Conservation (phyloP, 2,113 vertebrate genomes). For the Porphyrio hochstetteri region DNA sequence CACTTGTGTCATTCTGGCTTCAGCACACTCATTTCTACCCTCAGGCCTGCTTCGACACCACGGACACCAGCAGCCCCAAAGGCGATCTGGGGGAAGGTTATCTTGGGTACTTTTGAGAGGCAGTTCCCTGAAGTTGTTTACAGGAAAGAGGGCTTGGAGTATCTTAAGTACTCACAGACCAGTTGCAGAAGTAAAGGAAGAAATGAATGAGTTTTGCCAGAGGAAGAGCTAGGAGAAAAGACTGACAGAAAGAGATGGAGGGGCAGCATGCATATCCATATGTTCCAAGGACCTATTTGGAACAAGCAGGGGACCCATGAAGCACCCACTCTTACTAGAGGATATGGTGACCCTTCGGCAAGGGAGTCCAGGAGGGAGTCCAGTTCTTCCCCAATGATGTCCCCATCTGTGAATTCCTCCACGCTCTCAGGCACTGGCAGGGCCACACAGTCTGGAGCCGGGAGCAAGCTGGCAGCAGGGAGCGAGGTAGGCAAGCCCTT, state of each 20-base stretch:
- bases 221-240: background rate
- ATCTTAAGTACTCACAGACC: background rate
- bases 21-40: background rate
- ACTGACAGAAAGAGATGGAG: background rate
- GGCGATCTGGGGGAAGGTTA: background rate
- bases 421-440: slow-evolving; percentile 76
- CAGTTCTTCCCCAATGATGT: slow-evolving; percentile 90
- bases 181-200: background rate
- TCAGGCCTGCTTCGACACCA: background rate
- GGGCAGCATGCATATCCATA: background rate
- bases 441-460: slow-evolving; percentile 74
- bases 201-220: background rate
- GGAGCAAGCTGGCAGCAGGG: slow-evolving; percentile 78
- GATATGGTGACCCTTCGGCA: slow-evolving; percentile 62
- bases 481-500: slow-evolving; percentile 67
- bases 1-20: background rate
- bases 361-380: slow-evolving; percentile 88
- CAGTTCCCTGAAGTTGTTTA: background rate
- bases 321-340: slow-evolving; percentile 72
- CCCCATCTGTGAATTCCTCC: slow-evolving; percentile 82
- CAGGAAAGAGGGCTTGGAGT: background rate
- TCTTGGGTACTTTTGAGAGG: background rate
- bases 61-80: background rate
- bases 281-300: background rate
- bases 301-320: background rate